Evolutionary conservation across 1,140 invertebrate genomes (phyloP).

Genomic region (Drosophila albomicans): DNA sequence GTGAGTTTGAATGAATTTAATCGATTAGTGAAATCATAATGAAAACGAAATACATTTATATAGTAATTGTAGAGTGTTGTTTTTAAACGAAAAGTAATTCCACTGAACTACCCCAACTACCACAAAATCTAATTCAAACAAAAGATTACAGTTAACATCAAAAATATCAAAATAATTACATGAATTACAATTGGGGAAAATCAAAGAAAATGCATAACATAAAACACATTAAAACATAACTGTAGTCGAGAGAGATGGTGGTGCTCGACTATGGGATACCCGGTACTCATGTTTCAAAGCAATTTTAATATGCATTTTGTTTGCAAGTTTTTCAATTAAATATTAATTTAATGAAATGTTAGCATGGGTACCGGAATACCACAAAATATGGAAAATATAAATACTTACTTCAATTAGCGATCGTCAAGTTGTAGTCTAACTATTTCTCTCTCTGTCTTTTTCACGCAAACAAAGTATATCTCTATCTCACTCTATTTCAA

Average conservation of each 20-base stretch:
- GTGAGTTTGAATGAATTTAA: slow-evolving; percentile 72
- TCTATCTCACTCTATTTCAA: slow-evolving; percentile 8
- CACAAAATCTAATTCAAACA: slow-evolving; percentile 4
- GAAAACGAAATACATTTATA: neutral
- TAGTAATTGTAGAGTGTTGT: slow-evolving; percentile 15
- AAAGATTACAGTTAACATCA: slow-evolving; percentile 15
- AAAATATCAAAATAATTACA: slow-evolving; percentile 12
- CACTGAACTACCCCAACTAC: neutral
- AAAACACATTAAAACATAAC: slow-evolving; percentile 3
- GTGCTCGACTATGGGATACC: neutral
- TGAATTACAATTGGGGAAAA: neutral
- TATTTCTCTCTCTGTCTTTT: slow-evolving; percentile 21
- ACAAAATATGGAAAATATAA: neutral
- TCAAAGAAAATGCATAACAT: neutral
- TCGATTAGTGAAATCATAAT: slow-evolving; percentile 10
- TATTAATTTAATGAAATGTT: too few relatives aligned
- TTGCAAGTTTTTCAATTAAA: too few relatives aligned
- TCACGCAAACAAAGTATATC: neutral
- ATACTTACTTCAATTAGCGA: slow-evolving; percentile 50
- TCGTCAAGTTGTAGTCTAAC: slow-evolving; percentile 32
- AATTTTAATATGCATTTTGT: too few relatives aligned
- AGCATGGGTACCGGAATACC: neutral
- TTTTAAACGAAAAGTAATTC: slow-evolving; percentile 7
- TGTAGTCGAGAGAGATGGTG: too few relatives aligned
- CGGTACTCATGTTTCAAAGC: neutral